phyloP scores from a whole-genome alignment of 2,113 vertebrate genomes.

The Eleginops maclovinus region DNA sequence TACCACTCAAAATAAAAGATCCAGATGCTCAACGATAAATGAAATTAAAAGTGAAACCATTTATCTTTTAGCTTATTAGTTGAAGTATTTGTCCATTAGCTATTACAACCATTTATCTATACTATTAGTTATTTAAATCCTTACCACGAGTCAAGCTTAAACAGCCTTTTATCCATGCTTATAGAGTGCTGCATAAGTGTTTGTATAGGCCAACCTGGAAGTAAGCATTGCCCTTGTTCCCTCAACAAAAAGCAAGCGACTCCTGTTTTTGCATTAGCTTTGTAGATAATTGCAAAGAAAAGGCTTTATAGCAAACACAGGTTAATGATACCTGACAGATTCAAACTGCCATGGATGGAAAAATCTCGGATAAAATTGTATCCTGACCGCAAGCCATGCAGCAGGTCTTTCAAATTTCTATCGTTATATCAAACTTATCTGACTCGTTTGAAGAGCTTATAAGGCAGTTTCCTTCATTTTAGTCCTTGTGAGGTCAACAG shows the following conservation, averaged over 20 bases:
- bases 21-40: not conserved
- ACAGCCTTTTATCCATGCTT: not conserved
- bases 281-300: too few species aligned
- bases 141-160: not conserved
- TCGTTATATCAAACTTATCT: too few species aligned
- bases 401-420: too few species aligned
- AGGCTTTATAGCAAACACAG: too few species aligned
- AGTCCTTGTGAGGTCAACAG: not conserved
- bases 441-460: too few species aligned
- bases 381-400: not conserved
- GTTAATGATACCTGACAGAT: too few species aligned
- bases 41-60: not conserved
- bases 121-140: not conserved
- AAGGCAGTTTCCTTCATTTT: conserved; percentile 26
- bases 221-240: too few species aligned
- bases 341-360: too few species aligned
- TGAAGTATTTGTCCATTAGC: not conserved
- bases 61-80: not conserved
- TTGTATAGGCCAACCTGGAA: too few species aligned
- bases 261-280: too few species aligned
- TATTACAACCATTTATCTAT: not conserved
- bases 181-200: not conserved
- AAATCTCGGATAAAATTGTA: too few species aligned
- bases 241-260: too few species aligned
- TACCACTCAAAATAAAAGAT: not conserved